Evolutionary conservation across 2,113 vertebrate genomes (phyloP), one percentile per base, ranked within the genome.

Genomic region (Oncorhynchus clarkii): DNA sequence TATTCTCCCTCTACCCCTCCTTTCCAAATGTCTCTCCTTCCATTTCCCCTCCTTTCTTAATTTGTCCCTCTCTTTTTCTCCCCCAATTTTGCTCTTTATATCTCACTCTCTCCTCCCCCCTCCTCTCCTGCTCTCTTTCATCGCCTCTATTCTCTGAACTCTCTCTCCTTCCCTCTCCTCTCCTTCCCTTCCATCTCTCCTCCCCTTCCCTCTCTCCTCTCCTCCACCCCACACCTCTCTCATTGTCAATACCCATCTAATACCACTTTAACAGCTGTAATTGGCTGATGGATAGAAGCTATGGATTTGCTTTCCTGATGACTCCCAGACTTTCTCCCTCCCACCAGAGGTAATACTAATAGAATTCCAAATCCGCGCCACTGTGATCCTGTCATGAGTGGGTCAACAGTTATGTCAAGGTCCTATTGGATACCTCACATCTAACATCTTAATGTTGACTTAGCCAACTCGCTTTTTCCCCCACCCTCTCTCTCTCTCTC

Each of bases 261-360:
- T 98, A 98, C 96, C 94, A 97, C 96, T 97, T 97, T 98, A 99
- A 97, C 97, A 96, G 95, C 96, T 96, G 96, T 99, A 99, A 99
- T 99, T 98, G 97, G 96, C 96, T 97, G 97, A 97, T 99, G 96
- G 97, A 96, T 97, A 97, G 96, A 96, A 95, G 96, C 95, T 99
- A 99, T 99, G 96, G 97, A 99, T 99, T 98, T 97, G 95, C 96
- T 96, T 98, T 98, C 97, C 94, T 97, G 96, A 98, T 99, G 97
- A 98, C 97, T 98, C 95, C 94, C 96, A 97, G 96, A 96, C 96
- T 97, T 96, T 95, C 93, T 85, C 65, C 83, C 81, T 49, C 89
- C 84, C 80, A 92, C 93, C 94, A 95, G 95, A 95, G 95, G 95
- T 97, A 96, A 98, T 97, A 96, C 97, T 99, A 97, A 99, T 99